Evolutionary conservation across 2,113 vertebrate species (phyloP).

Genomic region (Neotragus pygmaeus): DNA sequence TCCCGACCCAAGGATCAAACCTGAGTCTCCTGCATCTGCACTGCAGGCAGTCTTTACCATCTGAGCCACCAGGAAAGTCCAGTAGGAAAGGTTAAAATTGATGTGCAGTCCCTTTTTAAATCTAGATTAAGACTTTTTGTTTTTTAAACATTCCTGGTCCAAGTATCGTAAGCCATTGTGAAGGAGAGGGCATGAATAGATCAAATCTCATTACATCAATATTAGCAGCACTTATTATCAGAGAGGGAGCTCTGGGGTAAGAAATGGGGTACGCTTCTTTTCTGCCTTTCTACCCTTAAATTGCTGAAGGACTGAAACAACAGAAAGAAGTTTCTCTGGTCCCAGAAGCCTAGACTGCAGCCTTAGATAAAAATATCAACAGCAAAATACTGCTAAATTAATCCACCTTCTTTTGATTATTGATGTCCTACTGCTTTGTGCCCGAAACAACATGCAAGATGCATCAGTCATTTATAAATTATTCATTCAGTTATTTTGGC

Average conservation of each 20-base stretch:
- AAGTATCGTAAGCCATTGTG: neutral
- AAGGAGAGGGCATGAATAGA: neutral
- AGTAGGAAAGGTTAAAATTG: neutral
- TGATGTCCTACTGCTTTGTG: constrained; percentile 87
- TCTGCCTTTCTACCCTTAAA: neutral
- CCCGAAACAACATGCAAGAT: constrained; percentile 84
- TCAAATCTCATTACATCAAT: neutral
- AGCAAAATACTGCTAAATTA: constrained; percentile 82
- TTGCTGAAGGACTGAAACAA: constrained; percentile 3
- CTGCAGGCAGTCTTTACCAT: neutral
- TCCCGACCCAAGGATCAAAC: rapidly evolving
- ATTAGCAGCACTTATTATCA: constrained; percentile 7
- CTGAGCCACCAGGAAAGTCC: neutral
- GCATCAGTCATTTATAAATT: constrained; percentile 89
- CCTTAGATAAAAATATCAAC: constrained; percentile 84
- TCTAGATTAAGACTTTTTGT: neutral
- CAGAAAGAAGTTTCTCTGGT: constrained; percentile 37
- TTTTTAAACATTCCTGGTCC: neutral
- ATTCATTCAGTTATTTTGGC: constrained; percentile 89
- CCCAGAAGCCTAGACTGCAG: constrained; percentile 65
- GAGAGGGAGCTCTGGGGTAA: constrained; percentile 26
- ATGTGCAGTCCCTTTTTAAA: neutral
- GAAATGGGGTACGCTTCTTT: neutral
- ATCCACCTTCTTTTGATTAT: constrained; percentile 88
- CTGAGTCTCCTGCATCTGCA: neutral